A percentile compares a stretch with the other conserved stretches of the same genome.
Evolutionary conservation across 2,797 vertebrate species (phyloP).

Genomic region (Florisuga fusca): DNA sequence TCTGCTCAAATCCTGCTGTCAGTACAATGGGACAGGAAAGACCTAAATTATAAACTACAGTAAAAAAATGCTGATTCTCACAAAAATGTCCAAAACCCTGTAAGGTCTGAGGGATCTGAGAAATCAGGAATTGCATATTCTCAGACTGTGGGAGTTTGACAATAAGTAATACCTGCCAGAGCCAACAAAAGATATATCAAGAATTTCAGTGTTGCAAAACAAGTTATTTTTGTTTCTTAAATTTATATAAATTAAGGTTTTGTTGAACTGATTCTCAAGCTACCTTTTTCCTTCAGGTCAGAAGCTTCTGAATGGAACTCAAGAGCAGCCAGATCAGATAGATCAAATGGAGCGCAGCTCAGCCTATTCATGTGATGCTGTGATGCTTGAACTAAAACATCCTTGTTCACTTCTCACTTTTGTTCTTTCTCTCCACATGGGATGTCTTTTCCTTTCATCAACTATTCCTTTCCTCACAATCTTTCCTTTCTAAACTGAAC

Average conservation of each 20-base stretch:
- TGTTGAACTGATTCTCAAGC: background rate
- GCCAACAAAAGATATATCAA: accelerated
- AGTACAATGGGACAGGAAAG: background rate
- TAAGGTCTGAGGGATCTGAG: background rate
- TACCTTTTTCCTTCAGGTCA: background rate
- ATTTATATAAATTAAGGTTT: background rate
- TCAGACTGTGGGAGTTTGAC: background rate
- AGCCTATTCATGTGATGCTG: background rate
- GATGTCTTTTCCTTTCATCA: background rate
- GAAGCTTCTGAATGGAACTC: background rate
- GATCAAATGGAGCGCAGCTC: background rate
- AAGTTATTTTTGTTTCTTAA: background rate
- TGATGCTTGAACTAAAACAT: background rate
- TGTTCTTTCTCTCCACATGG: background rate
- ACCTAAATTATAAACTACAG: background rate
- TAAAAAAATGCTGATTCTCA: background rate
- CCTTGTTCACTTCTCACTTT: background rate
- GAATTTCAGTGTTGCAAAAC: background rate
- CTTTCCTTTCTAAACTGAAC: background rate
- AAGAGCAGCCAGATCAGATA: background rate
- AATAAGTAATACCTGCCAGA: background rate
- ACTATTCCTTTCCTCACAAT: background rate
- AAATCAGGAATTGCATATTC: background rate
- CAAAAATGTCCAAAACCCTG: background rate
- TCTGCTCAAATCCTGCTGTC: background rate